phyloP scores from a whole-genome alignment of 2,113 vertebrate species.

The Entomyzon cyanotis region DNA sequence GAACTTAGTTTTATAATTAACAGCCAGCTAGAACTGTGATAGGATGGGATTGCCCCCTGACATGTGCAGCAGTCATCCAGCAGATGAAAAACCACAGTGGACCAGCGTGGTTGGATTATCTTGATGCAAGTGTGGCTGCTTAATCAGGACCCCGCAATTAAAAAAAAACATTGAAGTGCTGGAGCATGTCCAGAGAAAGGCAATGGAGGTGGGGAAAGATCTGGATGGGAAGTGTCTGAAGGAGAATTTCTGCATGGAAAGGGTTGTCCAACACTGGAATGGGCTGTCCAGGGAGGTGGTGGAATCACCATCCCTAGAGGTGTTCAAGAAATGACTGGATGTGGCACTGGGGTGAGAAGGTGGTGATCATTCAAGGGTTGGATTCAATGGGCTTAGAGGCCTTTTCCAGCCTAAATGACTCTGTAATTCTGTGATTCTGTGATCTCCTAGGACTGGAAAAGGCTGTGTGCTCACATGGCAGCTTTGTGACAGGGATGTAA shows the following conservation, averaged over 20 bases:
- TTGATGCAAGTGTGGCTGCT: not conserved
- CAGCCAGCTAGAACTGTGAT: not conserved
- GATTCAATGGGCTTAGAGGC: rapidly evolving
- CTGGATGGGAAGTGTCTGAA: not conserved
- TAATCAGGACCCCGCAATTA: not conserved
- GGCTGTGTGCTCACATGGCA: not conserved
- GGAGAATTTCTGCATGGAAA: not conserved
- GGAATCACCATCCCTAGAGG: not conserved
- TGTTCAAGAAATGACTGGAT: not conserved
- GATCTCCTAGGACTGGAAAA: not conserved
- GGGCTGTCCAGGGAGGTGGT: not conserved
- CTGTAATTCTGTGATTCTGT: not conserved
- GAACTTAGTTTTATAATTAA: not conserved
- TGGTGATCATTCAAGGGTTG: not conserved
- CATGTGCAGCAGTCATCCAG: not conserved
- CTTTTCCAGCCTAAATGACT: not conserved
- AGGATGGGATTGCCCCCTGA: not conserved
- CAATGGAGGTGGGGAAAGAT: not conserved
- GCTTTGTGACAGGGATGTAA: not conserved
- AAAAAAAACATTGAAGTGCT: not conserved
- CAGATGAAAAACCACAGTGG: rapidly evolving
- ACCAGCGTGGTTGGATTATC: rapidly evolving
- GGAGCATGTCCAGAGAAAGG: not conserved
- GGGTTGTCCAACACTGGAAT: not conserved
- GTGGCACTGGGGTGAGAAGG: not conserved